A percentile compares a stretch with the other conserved stretches of the same genome.
Evolutionary conservation across 2,888 invertebrate genomes (phyloP).

Genomic region (Drosophila affinis): DNA sequence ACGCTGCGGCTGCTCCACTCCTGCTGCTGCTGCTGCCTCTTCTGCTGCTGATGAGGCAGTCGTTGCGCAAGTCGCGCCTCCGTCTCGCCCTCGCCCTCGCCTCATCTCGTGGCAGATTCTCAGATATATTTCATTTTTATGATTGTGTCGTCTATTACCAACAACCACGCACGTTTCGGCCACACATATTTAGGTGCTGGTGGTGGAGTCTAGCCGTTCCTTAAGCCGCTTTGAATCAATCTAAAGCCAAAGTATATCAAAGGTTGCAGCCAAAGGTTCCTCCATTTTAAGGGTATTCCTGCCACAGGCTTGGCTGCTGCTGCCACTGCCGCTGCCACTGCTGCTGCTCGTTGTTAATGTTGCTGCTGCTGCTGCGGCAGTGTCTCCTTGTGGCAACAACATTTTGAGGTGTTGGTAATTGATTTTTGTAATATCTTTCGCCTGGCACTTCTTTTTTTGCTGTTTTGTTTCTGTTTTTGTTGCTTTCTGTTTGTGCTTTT

Average conservation of each 20-base stretch:
- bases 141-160: constrained; percentile 80
- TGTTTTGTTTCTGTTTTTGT: constrained; percentile 18
- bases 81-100: constrained; percentile 50
- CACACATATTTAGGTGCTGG: constrained; percentile 33
- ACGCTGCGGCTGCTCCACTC: constrained; percentile 57
- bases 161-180: constrained; percentile 76
- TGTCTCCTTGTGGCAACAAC: constrained; percentile 61
- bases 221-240: not conserved
- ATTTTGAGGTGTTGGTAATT: constrained; percentile 79
- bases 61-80: constrained; percentile 67
- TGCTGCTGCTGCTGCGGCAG: constrained; percentile 51
- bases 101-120: constrained; percentile 71
- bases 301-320: constrained; percentile 15
- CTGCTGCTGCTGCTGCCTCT: constrained; percentile 51
- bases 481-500: constrained; percentile 42
- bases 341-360: constrained; percentile 39
- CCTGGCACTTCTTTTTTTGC: constrained; percentile 66
- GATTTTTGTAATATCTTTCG: constrained; percentile 75
- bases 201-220: not conserved
- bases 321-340: constrained; percentile 6
- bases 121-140: constrained; percentile 80
- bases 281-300: constrained; percentile 1
- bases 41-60: constrained; percentile 58
- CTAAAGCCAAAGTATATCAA: constrained; percentile 4
- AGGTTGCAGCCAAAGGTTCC: not conserved